Evolutionary conservation across 53 echinoderm and acorn worm genomes (phyloP), one percentile per base, ranked within the genome.

Genomic region (Apostichopus leukothele): DNA sequence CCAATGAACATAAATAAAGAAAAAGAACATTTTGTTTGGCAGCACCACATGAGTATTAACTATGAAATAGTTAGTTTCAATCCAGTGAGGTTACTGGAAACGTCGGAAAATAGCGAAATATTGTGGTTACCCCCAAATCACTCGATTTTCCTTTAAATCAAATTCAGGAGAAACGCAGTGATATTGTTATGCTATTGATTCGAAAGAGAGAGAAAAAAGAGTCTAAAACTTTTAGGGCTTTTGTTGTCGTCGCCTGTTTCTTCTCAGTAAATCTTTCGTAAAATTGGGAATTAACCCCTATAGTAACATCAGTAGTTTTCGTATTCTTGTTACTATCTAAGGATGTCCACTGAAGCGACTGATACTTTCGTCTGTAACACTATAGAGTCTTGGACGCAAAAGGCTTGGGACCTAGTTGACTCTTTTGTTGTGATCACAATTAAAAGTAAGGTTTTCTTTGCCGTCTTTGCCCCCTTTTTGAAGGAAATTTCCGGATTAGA

Each of bases 211-310:
- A 39, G 39, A 4, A 18, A 50, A 52, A 78, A 79, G 39, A 39
- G 51, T 50, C 53, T 39, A 9, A 51, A 79, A 79, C 79, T 79
- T 79, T 79, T 79, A 79, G 9, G 79, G 79, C 53, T 50, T 79
- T 79, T 79, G 79, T 79, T 79, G 51, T 79, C 54, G 79, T 13
- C n/a, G 7, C 50, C 11, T 51, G n/a, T 79, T 53, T 79, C 79
- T 79, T 79, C 79, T 50, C 5, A 51, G 50, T 51, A 79, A 79
- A 79, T 79, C 79, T 79, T 79, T 79, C 79, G 79, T 79, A 53
- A 79, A 79, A 79, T 79, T 79, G 79, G 79, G 51, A 79, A 79
- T 79, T 51, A 51, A 79, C 53, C 79, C 79, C 18, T 50, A 19
- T 4, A 79, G 51, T n/a, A 51, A 63, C 63, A 63, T 63, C 11